A percentile compares a stretch with the other conserved stretches of the same genome.
phyloP scores from a whole-genome alignment of 2,797 vertebrate species.

The Lagorchestes hirsutus region DNA sequence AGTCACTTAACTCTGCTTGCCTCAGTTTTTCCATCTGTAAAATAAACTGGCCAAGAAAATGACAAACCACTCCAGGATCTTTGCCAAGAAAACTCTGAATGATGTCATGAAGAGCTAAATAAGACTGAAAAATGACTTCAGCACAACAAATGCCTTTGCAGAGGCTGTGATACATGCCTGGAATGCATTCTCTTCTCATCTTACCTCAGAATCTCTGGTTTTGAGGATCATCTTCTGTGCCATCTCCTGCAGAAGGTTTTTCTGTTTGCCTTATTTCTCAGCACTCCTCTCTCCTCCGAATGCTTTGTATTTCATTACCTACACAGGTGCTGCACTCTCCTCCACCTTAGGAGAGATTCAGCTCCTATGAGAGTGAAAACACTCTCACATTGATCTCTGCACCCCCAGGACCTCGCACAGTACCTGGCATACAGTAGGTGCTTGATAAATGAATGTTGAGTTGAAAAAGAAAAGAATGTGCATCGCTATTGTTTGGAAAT shows the following conservation, averaged over 20 bases:
- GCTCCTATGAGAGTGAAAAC: background rate
- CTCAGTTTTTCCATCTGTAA: background rate
- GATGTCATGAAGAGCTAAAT: background rate
- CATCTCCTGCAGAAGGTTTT: background rate
- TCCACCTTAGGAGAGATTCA: background rate
- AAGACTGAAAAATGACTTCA: background rate
- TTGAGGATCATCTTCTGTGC: background rate
- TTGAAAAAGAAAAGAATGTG: background rate
- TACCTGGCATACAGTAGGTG: background rate
- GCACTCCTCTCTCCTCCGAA: background rate
- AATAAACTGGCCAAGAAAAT: background rate
- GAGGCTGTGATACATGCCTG: background rate
- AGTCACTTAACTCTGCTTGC: background rate
- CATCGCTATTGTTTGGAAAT: background rate
- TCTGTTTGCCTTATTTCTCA: background rate
- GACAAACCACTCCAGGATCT: background rate
- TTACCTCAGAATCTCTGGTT: background rate
- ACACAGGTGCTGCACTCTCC: background rate
- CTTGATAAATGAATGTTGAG: background rate
- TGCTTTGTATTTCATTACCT: background rate
- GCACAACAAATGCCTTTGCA: background rate
- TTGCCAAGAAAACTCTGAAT: background rate
- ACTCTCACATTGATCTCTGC: too few relatives aligned
- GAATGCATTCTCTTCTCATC: background rate
- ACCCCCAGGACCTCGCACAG: background rate